A percentile compares a stretch with the other conserved stretches of the same genome.
Conservation (phyloP, 2,113 vertebrate species). For the Chiloscyllium plagiosum region DNA sequence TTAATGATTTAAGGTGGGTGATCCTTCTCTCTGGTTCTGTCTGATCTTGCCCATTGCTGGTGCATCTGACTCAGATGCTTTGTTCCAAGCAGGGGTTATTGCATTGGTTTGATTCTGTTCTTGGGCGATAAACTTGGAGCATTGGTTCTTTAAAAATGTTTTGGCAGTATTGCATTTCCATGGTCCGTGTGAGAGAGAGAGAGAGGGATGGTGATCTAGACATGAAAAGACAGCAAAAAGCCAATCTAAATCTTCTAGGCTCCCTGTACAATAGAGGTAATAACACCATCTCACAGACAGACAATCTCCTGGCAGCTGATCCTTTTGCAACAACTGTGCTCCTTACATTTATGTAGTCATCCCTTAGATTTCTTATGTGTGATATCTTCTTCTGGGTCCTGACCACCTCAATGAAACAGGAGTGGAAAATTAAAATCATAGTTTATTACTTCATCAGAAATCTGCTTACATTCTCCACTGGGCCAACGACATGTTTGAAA, state of each 20-base stretch:
- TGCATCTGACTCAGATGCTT: neutral
- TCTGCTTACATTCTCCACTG: neutral
- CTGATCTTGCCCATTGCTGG: neutral
- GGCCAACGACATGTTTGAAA: neutral
- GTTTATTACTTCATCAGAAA: neutral
- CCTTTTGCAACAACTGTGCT: neutral
- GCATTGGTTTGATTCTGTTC: neutral
- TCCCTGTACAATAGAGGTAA: neutral
- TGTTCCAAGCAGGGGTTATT: neutral
- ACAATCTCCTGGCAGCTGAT: neutral
- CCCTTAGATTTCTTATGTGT: no score
- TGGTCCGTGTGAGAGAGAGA: neutral
- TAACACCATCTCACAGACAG: neutral
- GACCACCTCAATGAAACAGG: neutral
- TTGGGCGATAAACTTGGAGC: neutral
- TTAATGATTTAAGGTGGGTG: neutral
- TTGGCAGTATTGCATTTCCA: neutral
- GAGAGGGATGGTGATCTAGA: neutral
- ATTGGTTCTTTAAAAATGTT: neutral
- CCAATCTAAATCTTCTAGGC: neutral
- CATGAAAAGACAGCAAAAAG: neutral
- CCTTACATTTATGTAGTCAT: neutral
- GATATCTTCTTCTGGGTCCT: neutral
- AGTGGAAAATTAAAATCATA: neutral
- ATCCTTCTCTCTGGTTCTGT: neutral